Evolutionary conservation across 2,797 vertebrate genomes (phyloP), one percentile per base, ranked within the genome.

Genomic region (Menidia menidia): DNA sequence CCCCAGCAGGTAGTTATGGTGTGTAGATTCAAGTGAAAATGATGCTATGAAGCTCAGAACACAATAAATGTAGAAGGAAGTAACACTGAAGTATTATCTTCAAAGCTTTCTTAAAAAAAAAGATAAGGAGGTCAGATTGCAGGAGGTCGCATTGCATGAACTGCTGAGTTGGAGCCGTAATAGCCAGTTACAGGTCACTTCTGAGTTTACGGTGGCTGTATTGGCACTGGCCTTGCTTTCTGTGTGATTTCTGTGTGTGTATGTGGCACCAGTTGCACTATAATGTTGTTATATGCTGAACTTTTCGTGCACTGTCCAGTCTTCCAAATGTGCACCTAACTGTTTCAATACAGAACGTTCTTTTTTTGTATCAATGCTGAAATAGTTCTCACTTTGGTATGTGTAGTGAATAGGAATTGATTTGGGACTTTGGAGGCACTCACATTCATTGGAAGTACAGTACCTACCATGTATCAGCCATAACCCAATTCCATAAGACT

Each of bases 31-130:
- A 66, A 14, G 45, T 51, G 18, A 31, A 72, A 60, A 60, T 39
- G 48, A 59, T 42, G 44, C 18, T 18, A 32, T 67, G 43, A 73
- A 74, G 71, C 63, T 80, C 64, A 60, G 16, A 56, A 10, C 10
- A 35, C 68, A 39, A 57, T 25, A 25, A 32, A 8, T 12, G 55
- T 42, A 19, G 35, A 16, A 39, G 35, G 19, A 25, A 30, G 25
- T 30, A 64, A 58, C 39, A 30, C 18, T 64, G 6, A 14, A 39
- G 52, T 47, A 58, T 32, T 13, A 9, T 44, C 18, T 19, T 11
- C 25, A 48, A 48, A 48, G n/a, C 12, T 52, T 51, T 12, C 19
- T 5, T 4, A 51, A 25, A 30, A 11, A 51, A 51, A 11, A 51
- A 51, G 13, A 12, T 30, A 52, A 52, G 50, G 13, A 52, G 13